These are phyloP conservation scores for Theocolax elegans DNA, from an alignment of 1,140 invertebrate species.

Conservation along the genomic window DNA sequence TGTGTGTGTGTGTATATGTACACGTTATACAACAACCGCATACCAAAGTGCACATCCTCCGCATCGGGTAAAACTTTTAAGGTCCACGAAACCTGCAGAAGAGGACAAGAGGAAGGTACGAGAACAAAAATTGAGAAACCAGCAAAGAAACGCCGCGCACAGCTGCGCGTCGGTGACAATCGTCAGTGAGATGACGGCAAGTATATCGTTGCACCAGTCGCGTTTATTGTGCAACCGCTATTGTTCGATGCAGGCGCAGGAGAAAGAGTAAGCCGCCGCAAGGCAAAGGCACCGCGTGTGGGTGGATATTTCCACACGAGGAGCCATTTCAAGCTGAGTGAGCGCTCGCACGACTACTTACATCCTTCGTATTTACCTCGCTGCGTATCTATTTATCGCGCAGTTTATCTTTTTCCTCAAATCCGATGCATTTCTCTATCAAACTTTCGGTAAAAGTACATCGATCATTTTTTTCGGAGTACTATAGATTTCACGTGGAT, in stretches of 20 bases:
- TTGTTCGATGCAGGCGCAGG: conserved; percentile 45
- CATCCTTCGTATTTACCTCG: neutral
- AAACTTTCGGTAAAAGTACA: no score
- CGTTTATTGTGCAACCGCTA: conserved; percentile 46
- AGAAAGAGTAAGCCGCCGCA: conserved; percentile 32
- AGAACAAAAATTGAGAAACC: no score
- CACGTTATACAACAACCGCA: no score
- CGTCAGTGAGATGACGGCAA: conserved; percentile 41
- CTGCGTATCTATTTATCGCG: neutral
- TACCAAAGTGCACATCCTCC: no score
- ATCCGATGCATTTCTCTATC: no score
- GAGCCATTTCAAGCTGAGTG: conserved; percentile 15
- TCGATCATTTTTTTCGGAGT: no score
- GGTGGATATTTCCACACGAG: conserved; percentile 49
- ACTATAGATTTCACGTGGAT: no score
- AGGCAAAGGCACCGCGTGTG: conserved; percentile 43
- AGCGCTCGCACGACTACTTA: neutral
- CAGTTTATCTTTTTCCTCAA: neutral
- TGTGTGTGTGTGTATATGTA: no score
- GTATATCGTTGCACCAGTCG: conserved; percentile 39
- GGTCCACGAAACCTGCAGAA: no score
- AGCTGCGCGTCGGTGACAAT: conserved; percentile 44
- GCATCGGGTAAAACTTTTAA: no score
- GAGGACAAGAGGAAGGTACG: no score
- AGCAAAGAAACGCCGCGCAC: no score